Percentiles rank a stretch among this genome's conserved stretches.
Evolutionary conservation across 2,797 vertebrate species (phyloP).

Genomic region (Diglossa cyanea): DNA sequence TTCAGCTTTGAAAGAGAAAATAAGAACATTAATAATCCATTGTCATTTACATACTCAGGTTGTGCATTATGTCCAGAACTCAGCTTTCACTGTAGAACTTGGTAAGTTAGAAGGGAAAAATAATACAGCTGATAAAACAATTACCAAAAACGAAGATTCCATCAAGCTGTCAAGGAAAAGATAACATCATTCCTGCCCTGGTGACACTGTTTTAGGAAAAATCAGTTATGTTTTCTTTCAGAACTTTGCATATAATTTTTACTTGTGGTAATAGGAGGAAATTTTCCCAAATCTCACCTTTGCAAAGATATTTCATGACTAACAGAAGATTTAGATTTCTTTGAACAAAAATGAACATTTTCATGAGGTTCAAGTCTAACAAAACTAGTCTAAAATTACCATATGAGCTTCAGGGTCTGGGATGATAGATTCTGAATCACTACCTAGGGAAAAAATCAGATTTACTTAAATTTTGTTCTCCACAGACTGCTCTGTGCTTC

Average conservation of each 20-base stretch:
- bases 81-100: neutral
- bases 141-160: fast-evolving
- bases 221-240: neutral
- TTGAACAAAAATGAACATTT: neutral
- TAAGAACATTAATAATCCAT: neutral
- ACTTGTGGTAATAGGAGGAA: neutral
- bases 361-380: neutral
- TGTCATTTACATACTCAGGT: neutral
- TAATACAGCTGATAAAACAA: neutral
- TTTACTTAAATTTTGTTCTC: neutral
- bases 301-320: neutral
- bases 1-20: neutral
- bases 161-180: neutral
- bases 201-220: neutral
- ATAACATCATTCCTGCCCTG: neutral
- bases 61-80: neutral
- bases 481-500: neutral
- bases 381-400: neutral
- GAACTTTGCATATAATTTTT: neutral
- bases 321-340: neutral
- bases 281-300: neutral
- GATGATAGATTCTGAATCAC: neutral
- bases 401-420: neutral
- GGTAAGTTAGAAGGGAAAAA: neutral
- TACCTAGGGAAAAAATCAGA: neutral